Base-by-base conservation (phyloP, 2,797 vertebrate species). In the Sciurus vulgaris region DNA sequence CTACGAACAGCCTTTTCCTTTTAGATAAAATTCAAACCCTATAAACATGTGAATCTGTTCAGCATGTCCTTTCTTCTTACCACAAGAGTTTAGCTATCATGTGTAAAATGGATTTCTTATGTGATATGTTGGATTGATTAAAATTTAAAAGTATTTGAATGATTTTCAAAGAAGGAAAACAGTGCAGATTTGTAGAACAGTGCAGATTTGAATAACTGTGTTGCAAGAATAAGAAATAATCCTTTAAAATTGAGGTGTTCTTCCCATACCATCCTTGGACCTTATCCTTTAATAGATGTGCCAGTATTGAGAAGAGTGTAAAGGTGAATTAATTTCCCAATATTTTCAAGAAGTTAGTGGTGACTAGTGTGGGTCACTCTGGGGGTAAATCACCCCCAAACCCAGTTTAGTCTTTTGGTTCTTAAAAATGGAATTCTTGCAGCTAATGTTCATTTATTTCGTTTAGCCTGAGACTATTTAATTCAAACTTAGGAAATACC, bases 221-320 rank as follows among this genome's bases (percentile, higher is more conserved):
- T 93, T 97, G 96, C 69, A 97, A 96, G 91, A 85, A 95, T 94
- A 97, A 98, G 86, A 93, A 96, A 97, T 61, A 20, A 2, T 20
- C n/a, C 44, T 86, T 72, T 74, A 85, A 89, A 97, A 97, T 59
- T 86, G 87, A 97, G 67, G 63, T 96, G 88, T 87, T 96, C 96
- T 78, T 74, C n/a, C 61, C 59, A 44, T 72, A 86, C 41, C 0
- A 3, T 86, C 77, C 92, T 96, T 86, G 63, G 24, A 47, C 93
- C 93, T 98, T 97, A 97, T 97, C 95, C 91, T 95, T 98, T 97
- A 98, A 96, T 96, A 94, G 91, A 96, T 89, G 54, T 90, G 93
- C 91, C 65, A 93, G 63, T 70, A 78, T 96, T 97, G 85, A 83
- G 49, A 77, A 97, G 88, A 89, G n/a, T 84, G 95, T 54, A 96